Evolutionary conservation across 2,113 vertebrate species (phyloP).

Genomic region (Lasiurus cinereus): DNA sequence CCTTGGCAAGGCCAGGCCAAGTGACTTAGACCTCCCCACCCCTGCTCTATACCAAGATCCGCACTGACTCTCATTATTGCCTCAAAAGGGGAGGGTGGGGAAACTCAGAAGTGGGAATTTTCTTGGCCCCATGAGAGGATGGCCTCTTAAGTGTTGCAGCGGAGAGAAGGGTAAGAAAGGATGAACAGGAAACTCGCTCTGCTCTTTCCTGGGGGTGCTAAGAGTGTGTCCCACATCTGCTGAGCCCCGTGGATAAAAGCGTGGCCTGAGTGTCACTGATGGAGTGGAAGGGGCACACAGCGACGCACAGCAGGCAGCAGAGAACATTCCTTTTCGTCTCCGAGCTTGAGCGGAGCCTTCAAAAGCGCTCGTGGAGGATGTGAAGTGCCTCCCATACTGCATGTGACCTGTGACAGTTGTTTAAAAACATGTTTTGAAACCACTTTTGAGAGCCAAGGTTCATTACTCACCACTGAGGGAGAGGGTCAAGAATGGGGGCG

Average conservation of each 20-base stretch:
- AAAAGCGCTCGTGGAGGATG: neutral
- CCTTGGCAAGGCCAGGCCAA: too few species aligned
- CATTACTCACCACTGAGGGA: neutral
- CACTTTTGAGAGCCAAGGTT: neutral
- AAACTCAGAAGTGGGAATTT: neutral
- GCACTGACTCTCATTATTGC: neutral
- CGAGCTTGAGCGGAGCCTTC: neutral
- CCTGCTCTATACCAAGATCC: neutral
- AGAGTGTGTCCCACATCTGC: neutral
- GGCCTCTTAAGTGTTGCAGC: neutral
- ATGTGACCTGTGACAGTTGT: neutral
- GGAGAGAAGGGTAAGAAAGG: neutral
- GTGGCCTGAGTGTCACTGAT: neutral
- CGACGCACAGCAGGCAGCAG: neutral
- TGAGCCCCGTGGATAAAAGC: neutral
- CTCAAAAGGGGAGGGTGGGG: rapidly evolving
- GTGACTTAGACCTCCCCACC: too few species aligned
- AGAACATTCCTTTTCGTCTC: neutral
- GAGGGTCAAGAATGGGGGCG: neutral
- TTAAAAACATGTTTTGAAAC: constrained; percentile 41
- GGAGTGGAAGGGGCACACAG: neutral
- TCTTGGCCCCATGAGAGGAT: neutral
- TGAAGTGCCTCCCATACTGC: too few species aligned
- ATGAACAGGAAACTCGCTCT: neutral
- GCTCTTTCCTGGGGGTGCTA: neutral